These are phyloP conservation scores for Alligator mississippiensis DNA, from an alignment of 2,113 vertebrate genomes.

Conservation along the genomic window DNA sequence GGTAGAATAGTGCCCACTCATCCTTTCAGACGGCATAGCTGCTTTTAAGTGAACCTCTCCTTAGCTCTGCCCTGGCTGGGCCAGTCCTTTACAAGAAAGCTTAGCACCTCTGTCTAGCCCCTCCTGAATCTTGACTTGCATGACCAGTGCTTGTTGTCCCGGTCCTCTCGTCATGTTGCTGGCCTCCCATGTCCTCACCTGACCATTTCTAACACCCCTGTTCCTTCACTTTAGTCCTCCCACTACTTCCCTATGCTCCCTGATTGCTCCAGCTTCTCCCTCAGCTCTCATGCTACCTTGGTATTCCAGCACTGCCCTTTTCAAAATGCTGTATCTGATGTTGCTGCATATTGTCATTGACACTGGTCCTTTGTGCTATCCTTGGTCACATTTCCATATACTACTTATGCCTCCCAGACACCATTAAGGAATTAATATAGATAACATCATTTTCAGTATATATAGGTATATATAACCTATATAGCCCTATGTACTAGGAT, in stretches of 20 bases:
- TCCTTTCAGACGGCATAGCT: no score
- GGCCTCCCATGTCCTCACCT: neutral
- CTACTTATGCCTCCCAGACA: neutral
- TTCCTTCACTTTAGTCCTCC: neutral
- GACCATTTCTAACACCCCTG: rapidly evolving
- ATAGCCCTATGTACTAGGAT: neutral
- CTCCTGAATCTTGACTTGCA: neutral
- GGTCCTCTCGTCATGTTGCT: neutral
- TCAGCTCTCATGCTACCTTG: neutral
- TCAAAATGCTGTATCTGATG: neutral
- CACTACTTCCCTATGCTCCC: neutral
- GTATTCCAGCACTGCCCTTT: neutral
- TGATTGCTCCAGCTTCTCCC: neutral
- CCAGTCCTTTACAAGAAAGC: neutral
- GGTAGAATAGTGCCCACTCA: neutral
- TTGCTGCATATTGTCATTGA: neutral
- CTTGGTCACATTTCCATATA: neutral
- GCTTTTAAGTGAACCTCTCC: neutral
- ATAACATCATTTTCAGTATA: neutral
- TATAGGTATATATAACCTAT: neutral
- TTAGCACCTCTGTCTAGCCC: neutral
- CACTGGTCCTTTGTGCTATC: neutral
- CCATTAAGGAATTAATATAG: neutral
- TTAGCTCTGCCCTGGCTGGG: neutral
- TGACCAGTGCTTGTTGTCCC: no score